These are phyloP conservation scores for Chironomus riparius DNA, from an alignment of 2,888 invertebrate genomes.

Conservation along the genomic window DNA sequence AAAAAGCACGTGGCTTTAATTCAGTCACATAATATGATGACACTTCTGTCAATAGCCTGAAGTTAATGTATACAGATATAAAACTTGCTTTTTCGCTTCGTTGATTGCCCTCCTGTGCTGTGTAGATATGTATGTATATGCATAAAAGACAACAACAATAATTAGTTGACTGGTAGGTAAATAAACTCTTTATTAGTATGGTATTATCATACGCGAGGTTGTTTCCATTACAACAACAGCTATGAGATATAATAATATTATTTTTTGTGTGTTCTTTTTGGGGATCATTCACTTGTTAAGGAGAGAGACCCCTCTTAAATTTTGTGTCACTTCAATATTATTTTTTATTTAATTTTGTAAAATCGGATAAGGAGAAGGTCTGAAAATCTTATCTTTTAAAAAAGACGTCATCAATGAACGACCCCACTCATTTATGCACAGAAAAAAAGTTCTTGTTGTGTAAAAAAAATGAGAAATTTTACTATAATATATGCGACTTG, in stretches of 20 bases:
- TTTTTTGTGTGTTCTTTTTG: too few relatives aligned
- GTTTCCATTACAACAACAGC: not conserved
- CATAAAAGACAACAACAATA: too few relatives aligned
- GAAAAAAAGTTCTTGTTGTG: too few relatives aligned
- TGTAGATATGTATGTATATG: not conserved
- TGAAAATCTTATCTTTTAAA: too few relatives aligned
- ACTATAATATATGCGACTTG: conserved; percentile 15
- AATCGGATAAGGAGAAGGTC: too few relatives aligned
- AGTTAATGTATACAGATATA: not conserved
- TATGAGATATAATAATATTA: too few relatives aligned
- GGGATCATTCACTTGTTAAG: too few relatives aligned
- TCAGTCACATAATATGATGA: not conserved
- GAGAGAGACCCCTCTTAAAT: too few relatives aligned
- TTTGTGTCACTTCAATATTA: too few relatives aligned
- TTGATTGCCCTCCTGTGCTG: conserved; percentile 1
- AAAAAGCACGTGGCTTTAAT: not conserved
- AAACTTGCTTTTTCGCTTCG: conserved; percentile 12
- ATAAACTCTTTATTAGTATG: conserved; percentile 14
- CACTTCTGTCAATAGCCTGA: conserved; percentile 3
- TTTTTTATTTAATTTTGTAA: too few relatives aligned
- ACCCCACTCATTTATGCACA: too few relatives aligned
- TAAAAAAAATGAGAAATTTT: not conserved
- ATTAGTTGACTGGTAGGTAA: conserved; percentile 4
- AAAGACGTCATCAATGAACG: too few relatives aligned
- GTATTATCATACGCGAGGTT: conserved; percentile 1